These are phyloP conservation scores for Palythoa grandiflora DNA, from an alignment of 92 coral and sea anemone species.

Conservation along the genomic window DNA sequence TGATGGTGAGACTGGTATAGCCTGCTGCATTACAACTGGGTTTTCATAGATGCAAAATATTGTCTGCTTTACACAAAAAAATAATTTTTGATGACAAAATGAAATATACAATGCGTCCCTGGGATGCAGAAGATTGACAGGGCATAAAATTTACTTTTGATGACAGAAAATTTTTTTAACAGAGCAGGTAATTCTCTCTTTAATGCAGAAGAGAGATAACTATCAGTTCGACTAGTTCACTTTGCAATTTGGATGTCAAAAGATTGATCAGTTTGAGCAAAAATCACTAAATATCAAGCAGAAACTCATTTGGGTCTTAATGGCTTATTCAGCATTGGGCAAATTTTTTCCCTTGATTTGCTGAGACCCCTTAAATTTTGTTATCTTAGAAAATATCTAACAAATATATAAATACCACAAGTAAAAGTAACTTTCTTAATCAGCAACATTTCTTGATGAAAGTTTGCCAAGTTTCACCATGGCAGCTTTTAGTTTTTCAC, in stretches of 20 bases:
- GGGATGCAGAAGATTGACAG: too few species aligned
- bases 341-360: neutral
- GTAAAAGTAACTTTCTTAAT: constrained; percentile 4
- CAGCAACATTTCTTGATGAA: constrained; percentile 37
- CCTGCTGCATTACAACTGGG: constrained; percentile 16
- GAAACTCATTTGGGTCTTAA: neutral
- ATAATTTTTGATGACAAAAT: neutral
- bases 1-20: constrained; percentile 22
- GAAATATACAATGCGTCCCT: neutral
- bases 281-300: constrained; percentile 2
- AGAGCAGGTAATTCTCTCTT: constrained; percentile 21
- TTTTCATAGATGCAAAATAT: constrained; percentile 1
- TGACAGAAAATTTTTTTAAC: neutral
- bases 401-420: constrained; percentile 11
- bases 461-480: constrained; percentile 34
- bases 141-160: neutral
- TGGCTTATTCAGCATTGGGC: constrained; percentile 3
- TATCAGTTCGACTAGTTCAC: constrained; percentile 10
- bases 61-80: constrained; percentile 7
- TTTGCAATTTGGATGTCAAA: constrained; percentile 14
- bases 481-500: constrained; percentile 21
- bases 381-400: constrained; percentile 8
- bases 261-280: constrained; percentile 8
- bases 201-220: constrained; percentile 9
- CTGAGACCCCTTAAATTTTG: neutral